Base-by-base conservation (phyloP, 2,113 vertebrate species). In the Heliornis fulica region DNA sequence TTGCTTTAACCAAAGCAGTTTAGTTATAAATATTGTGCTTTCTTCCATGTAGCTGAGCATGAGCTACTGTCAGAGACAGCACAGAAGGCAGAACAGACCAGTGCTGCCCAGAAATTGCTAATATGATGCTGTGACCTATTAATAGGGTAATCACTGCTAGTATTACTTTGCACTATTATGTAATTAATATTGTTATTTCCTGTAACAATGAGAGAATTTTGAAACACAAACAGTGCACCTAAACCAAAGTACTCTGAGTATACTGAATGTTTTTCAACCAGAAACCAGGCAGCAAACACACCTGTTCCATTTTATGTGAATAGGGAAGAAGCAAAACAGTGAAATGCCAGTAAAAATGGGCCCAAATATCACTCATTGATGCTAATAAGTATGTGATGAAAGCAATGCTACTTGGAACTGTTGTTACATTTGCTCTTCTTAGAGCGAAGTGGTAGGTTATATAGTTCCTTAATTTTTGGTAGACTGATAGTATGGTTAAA, bases 221-320 rank as follows among this genome's bases (percentile, higher is more conserved):
- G 45, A 74, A 86, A 81, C 51, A 57, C 26, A 40, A 51, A 31
- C 18, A 31, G 29, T 34, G 46, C 32, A 74, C 34, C 41, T 86
- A 54, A 75, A 91, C 11, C 19, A 18, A 75, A 65, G 13, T 64
- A 13, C 60, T 14, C 40, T 60, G 20, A 2, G 2, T 41, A 4
- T 23, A 18, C 5, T 32, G 45, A 74, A 40, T 65, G 51, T 32
- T 94, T 70, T 84, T 77, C 29, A 63, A 4, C 2, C 13, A 74
- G 32, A 81, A 77, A 11, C 71, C 41, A 45, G 0, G 0, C 15
- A 76, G 90, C 48, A 76, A 80, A 74, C 11, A 10, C 1, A 1
- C 19, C 53, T 69, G 8, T 66, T 80, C n/a, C 13, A 4, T 70
- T 89, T 83, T 29, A 46, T 43, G 11, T 61, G 60, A 59, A 12